Evolutionary conservation across 2,888 invertebrate species (phyloP).

Genomic region (Elegia similella): DNA sequence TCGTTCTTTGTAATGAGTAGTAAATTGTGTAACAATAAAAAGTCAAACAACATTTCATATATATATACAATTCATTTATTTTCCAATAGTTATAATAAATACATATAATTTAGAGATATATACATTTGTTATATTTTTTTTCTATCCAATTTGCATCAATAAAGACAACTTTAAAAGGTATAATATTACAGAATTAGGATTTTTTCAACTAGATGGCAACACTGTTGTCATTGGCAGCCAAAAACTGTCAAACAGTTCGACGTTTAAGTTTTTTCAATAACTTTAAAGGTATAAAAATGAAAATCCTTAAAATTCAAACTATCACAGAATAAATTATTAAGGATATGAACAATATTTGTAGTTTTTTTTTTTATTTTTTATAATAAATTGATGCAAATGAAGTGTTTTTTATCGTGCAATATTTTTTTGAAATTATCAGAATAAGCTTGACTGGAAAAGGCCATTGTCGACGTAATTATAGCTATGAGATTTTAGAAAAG

Average conservation of each 20-base stretch:
- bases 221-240: no score
- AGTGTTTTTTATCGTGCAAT: background rate
- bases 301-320: no score
- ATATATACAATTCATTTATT: background rate
- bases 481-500: background rate
- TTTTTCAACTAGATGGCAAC: background rate
- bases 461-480: background rate
- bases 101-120: background rate
- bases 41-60: background rate
- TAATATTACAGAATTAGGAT: background rate
- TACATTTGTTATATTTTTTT: background rate
- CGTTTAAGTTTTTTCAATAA: no score
- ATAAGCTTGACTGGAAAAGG: background rate
- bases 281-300: no score
- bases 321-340: no score
- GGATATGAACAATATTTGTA: no score
- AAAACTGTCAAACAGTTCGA: no score
- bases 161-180: background rate
- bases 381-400: background rate
- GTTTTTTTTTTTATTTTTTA: no score
- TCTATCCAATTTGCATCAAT: background rate
- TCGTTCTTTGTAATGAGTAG: no score
- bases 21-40: background rate
- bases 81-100: background rate
- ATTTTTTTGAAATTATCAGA: background rate